phyloP scores from a whole-genome alignment of 2,888 invertebrate genomes.

The Dryocosmus kuriphilus region DNA sequence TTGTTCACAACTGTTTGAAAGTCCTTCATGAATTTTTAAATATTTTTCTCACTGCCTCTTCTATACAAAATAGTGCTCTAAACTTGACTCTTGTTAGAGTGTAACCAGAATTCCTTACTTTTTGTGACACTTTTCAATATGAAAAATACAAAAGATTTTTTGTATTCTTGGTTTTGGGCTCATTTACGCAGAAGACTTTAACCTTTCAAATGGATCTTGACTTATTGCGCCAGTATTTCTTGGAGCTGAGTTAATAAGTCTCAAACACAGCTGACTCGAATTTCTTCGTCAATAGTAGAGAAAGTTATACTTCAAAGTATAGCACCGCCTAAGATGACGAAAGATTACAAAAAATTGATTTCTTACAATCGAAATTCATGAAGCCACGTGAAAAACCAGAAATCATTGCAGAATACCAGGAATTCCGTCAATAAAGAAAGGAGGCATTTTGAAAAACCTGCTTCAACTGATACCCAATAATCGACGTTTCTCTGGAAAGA shows the following conservation, averaged over 20 bases:
- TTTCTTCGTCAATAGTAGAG: slow-evolving; percentile 5
- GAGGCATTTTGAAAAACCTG: not conserved
- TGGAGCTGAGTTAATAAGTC: slow-evolving; percentile 5
- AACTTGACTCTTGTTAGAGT: no score
- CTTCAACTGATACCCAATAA: slow-evolving; percentile 18
- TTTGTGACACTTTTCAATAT: no score
- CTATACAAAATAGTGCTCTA: no score
- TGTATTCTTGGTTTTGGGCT: no score
- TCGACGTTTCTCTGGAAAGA: slow-evolving; percentile 25
- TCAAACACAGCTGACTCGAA: not conserved
- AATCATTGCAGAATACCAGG: not conserved
- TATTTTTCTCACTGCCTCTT: no score
- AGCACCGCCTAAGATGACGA: slow-evolving; percentile 4
- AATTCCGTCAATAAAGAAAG: slow-evolving; percentile 1
- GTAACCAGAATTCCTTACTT: no score
- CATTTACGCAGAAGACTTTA: no score
- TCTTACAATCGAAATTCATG: slow-evolving; percentile 4
- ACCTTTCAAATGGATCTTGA: no score
- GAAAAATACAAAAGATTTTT: no score
- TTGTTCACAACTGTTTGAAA: no score
- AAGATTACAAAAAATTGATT: slow-evolving; percentile 22
- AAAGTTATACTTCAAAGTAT: slow-evolving; percentile 1
- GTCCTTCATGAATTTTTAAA: no score
- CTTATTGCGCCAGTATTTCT: no score
- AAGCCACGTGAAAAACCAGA: not conserved